Base-by-base conservation (phyloP, 2,888 invertebrate species). In the Mimas tiliae region DNA sequence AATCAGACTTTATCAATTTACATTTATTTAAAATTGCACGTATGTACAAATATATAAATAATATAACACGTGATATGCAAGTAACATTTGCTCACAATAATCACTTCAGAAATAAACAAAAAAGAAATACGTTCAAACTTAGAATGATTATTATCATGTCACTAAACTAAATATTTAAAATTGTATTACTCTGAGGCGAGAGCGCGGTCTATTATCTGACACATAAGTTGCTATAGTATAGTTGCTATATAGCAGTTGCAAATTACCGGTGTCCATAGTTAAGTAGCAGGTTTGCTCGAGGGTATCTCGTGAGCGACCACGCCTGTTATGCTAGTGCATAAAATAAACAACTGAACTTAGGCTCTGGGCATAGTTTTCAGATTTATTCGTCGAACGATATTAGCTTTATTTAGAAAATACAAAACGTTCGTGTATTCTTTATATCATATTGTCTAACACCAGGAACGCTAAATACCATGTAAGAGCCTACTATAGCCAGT, bases 301-400 rank as follows among this genome's bases (percentile, higher is more conserved):
- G 83, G 79, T 72, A 77, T 69, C 68, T 89, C 90, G 90, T 91
- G 91, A 85, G 75, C 70, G 68, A 73, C 85, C 88, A 82, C 91
- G 88, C 90, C 91, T 78, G 70, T 55, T 65, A 64, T 69, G 65
- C 70, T 64, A 65, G 68, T 69, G 74, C 70, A 74, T 77, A 77
- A 76, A 80, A 81, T 81, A 79, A 81, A 79, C 80, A 80, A 79
- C 72, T 68, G 67, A 47, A 51, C 63, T 66, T 64, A 67, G 64
- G 67, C 62, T 7, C 21, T 21, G 33, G 14, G 11, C 64, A 68
- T 21, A 66, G 51, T 33, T 47, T n/a, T 45, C 34, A 14, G n/a
- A 51, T 45, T 53, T 45, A 45, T 14, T 45, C 12, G 11, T 45
- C 3, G 9, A 38, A 9, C 14, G 0, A 14, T 14, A 9, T 45